Evolutionary conservation across 2,888 invertebrate species (phyloP).

Genomic region (Stegana nigrithorax): DNA sequence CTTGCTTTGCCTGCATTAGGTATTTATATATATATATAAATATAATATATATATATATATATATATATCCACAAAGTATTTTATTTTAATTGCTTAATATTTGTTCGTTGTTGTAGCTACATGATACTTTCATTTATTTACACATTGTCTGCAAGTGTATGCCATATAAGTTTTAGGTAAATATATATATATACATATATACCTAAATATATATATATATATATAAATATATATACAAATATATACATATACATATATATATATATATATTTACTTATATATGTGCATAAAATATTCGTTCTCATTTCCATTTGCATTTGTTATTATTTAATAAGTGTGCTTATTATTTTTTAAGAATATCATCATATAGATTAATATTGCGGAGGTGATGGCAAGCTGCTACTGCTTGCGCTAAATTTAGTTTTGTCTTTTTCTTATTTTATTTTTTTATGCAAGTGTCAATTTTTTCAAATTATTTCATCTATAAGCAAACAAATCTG

Average conservation of each 20-base stretch:
- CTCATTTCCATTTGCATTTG: neutral
- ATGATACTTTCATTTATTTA: slow-evolving; percentile 64
- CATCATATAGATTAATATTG: too few species aligned
- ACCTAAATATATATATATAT: neutral
- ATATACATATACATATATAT: slow-evolving; percentile 8
- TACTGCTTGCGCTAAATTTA: neutral
- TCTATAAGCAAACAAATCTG: slow-evolving; percentile 14
- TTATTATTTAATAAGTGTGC: neutral
- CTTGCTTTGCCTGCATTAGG: too few species aligned
- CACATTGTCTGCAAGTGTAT: slow-evolving; percentile 72
- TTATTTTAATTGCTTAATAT: neutral
- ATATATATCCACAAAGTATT: too few species aligned
- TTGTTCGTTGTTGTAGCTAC: too few species aligned
- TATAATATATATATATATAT: too few species aligned
- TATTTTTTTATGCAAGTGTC: neutral
- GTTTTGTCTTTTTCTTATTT: neutral
- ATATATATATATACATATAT: slow-evolving; percentile 20
- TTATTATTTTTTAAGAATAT: neutral
- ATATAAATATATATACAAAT: neutral
- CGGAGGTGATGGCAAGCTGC: too few species aligned
- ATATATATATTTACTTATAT: slow-evolving; percentile 19
- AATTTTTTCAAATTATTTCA: slow-evolving; percentile 25
- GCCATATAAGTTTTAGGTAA: slow-evolving; percentile 16
- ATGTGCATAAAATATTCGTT: neutral
- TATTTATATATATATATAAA: too few species aligned